Base-by-base conservation (phyloP, 2,113 vertebrate genomes). In the Carollia perspicillata region DNA sequence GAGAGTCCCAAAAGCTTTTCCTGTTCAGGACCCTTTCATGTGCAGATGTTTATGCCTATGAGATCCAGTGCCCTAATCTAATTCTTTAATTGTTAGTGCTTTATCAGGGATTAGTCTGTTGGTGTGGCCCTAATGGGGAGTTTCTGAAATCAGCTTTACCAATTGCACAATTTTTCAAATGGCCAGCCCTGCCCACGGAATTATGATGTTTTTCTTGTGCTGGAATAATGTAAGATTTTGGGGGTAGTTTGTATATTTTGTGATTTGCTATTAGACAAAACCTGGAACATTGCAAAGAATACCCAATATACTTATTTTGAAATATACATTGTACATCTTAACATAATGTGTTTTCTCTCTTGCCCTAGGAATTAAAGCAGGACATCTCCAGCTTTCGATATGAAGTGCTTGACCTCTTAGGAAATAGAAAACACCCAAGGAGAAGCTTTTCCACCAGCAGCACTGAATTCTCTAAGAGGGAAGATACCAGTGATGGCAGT, bases 371-470 rank as follows among this genome's bases (percentile, higher is more conserved):
- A 98, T 90, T 99, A 89, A 99, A 99, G 97, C 99, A 99, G 97
- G 99, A 99, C 98, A 99, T 99, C 96, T 99, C 99, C n/a, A 99
- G 99, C 95, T 99, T 99, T 95, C 99, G 99, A 63, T 99, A 99
- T 2, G 99, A 99, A 98, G 99, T 99, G 81, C 98, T 99, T 85
- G 99, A 99, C 97, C 99, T 99, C 80, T 98, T 99, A 7, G 99
- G 99, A 51, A 99, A 99, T 81, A 99, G 99, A 18, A 99, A 99
- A 96, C 99, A 99, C 37, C 99, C 99, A 49, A 98, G 99, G 26
- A 98, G 99, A 79, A 99, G 99, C 96, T 99, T 99, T 85, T 99
- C 99, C 2, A 99, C 99, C 30, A 99, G 99, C 98, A 99, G 99
- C 69, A 98, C 98, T 0, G 99, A 99, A 95, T 97, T 99, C 6